A percentile compares a stretch with the other conserved stretches of the same genome.
These are phyloP conservation scores for Dolichoris vasculosae DNA, from an alignment of 1,140 invertebrate genomes.

Conservation along the genomic window DNA sequence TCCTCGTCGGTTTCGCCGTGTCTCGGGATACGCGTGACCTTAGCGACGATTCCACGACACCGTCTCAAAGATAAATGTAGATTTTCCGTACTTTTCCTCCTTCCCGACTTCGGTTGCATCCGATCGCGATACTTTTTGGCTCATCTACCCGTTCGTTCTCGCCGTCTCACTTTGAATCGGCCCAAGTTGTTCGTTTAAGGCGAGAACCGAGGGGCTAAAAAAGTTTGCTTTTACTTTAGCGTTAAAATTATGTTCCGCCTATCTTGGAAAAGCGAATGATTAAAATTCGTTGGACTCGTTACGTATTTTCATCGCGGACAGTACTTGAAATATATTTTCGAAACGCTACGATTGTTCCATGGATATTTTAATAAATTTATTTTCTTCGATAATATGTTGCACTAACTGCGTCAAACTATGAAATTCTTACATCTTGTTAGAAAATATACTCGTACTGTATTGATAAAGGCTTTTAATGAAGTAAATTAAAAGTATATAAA, in stretches of 20 bases:
- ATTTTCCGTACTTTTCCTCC: background rate
- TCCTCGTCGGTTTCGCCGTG: conserved; percentile 51
- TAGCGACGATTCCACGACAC: too few relatives aligned
- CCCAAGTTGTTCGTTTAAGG: too few relatives aligned
- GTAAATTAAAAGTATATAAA: background rate
- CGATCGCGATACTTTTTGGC: too few relatives aligned
- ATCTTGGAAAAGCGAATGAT: too few relatives aligned
- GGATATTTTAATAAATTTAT: too few relatives aligned
- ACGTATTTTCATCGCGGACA: too few relatives aligned
- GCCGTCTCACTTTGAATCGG: background rate
- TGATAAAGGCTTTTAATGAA: background rate
- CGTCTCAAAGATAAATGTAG: too few relatives aligned
- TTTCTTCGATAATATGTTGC: background rate
- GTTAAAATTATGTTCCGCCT: background rate
- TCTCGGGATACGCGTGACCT: background rate
- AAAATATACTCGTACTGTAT: background rate
- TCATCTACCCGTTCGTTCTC: background rate
- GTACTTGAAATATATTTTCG: too few relatives aligned
- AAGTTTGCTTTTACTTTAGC: conserved; percentile 54
- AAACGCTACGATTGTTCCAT: too few relatives aligned
- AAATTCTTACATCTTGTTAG: background rate
- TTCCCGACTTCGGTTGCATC: too few relatives aligned
- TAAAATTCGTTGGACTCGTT: too few relatives aligned
- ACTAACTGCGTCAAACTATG: background rate
- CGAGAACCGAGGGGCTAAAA: background rate